Evolutionary conservation across 1,140 invertebrate species (phyloP).

Genomic region (Chrysomallon squamiferum): DNA sequence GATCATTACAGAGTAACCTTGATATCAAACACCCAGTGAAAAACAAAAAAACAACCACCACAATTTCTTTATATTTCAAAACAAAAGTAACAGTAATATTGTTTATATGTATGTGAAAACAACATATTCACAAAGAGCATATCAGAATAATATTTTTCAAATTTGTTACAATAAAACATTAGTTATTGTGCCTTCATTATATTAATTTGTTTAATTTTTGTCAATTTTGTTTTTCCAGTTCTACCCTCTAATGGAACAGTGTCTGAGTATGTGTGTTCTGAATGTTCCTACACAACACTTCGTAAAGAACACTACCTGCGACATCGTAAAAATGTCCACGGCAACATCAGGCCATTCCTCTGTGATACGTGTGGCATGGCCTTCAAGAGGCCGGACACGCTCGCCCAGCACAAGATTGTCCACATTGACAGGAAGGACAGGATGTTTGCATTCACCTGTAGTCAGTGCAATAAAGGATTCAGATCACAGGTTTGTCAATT

Average conservation of each 20-base stretch:
- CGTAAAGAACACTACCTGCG: slow-evolving; percentile 60
- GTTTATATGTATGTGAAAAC: too few species aligned
- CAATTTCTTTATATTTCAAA: too few species aligned
- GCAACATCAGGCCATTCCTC: slow-evolving; percentile 57
- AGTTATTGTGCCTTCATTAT: too few species aligned
- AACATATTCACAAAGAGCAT: too few species aligned
- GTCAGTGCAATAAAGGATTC: slow-evolving; percentile 60
- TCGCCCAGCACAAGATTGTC: slow-evolving; percentile 58
- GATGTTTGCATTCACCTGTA: slow-evolving; percentile 48
- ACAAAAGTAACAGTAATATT: too few species aligned
- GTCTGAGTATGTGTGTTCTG: slow-evolving; percentile 18
- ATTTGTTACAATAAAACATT: too few species aligned
- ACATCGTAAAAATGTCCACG: slow-evolving; percentile 61
- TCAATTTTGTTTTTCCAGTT: too few species aligned
- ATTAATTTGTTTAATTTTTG: too few species aligned
- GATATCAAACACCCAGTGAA: too few species aligned
- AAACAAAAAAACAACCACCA: too few species aligned
- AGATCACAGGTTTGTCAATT: slow-evolving; percentile 59
- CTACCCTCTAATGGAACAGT: slow-evolving; percentile 7
- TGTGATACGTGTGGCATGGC: slow-evolving; percentile 64
- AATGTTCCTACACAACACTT: slow-evolving; percentile 27
- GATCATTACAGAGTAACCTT: too few species aligned
- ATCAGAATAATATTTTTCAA: too few species aligned
- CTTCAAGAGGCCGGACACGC: slow-evolving; percentile 63
- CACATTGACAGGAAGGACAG: slow-evolving; percentile 43